Evolutionary conservation across 2,888 invertebrate genomes (phyloP).

Genomic region (Antitype chi): DNA sequence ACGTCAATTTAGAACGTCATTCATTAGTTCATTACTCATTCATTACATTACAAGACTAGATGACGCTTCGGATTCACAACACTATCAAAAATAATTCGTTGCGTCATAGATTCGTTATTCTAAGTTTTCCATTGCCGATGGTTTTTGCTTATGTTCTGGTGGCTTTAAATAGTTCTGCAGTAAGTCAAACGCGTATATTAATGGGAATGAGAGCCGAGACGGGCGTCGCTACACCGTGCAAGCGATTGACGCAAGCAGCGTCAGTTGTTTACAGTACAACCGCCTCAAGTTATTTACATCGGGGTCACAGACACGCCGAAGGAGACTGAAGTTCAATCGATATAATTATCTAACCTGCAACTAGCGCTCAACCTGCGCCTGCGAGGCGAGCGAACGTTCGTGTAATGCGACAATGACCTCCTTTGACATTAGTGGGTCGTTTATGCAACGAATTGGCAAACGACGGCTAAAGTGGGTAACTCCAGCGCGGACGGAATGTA

Average conservation of each 20-base stretch:
- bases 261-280: conserved; percentile 88
- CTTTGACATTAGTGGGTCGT: conserved; percentile 87
- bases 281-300: conserved; percentile 90
- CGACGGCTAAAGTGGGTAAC: conserved; percentile 81
- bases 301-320: conserved; percentile 90
- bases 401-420: conserved; percentile 88
- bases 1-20: conserved; percentile 32
- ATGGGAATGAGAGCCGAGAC: conserved; percentile 70
- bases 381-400: conserved; percentile 71
- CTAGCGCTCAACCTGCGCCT: conserved; percentile 67
- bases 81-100: conserved; percentile 59
- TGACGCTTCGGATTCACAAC: conserved; percentile 59
- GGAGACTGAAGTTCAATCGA: conserved; percentile 87
- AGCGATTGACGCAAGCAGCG: conserved; percentile 87
- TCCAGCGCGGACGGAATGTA: conserved; percentile 78
- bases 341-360: conserved; percentile 86
- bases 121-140: conserved; percentile 69
- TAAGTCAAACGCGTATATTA: conserved; percentile 77
- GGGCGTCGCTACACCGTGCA: conserved; percentile 70
- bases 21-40: conserved; percentile 1
- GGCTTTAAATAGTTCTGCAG: conserved; percentile 76
- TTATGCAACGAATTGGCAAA: conserved; percentile 88
- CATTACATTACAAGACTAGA: conserved; percentile 20
- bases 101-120: conserved; percentile 67
- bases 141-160: conserved; percentile 73